Conservation (phyloP, 2,797 vertebrate species). For the Otus scops region DNA sequence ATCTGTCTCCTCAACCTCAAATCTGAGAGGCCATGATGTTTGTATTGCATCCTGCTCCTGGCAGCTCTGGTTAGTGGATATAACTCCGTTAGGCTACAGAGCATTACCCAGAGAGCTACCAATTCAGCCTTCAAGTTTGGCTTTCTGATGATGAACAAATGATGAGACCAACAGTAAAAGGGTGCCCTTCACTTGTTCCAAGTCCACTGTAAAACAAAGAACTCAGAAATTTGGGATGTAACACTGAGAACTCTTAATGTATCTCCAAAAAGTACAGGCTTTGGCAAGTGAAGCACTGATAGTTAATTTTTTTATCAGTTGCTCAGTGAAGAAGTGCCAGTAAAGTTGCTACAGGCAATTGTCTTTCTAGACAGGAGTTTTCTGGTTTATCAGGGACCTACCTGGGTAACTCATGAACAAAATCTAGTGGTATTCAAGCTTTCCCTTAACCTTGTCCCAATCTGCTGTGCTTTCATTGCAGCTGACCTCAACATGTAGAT, state of each 20-base stretch:
- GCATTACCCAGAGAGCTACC: background rate
- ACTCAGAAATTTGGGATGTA: background rate
- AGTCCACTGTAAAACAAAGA: background rate
- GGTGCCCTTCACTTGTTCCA: background rate
- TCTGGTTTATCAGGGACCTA: background rate
- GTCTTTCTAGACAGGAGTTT: background rate
- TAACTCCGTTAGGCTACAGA: background rate
- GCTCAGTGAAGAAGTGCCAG: background rate
- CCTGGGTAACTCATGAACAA: background rate
- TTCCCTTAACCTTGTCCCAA: background rate
- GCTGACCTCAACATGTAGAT: background rate
- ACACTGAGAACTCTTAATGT: background rate
- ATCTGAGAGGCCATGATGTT: background rate
- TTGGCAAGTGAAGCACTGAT: background rate
- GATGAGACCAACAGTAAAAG: background rate
- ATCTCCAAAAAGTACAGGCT: background rate
- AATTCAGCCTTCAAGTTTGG: background rate
- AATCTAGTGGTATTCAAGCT: background rate
- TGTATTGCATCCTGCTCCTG: background rate
- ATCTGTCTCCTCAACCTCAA: background rate
- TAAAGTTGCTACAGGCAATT: background rate
- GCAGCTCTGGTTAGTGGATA: background rate
- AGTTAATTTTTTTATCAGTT: background rate
- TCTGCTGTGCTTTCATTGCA: background rate
- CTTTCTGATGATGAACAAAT: background rate